Evolutionary conservation across 2,888 invertebrate species (phyloP).

Genomic region (Endotricha flammealis): DNA sequence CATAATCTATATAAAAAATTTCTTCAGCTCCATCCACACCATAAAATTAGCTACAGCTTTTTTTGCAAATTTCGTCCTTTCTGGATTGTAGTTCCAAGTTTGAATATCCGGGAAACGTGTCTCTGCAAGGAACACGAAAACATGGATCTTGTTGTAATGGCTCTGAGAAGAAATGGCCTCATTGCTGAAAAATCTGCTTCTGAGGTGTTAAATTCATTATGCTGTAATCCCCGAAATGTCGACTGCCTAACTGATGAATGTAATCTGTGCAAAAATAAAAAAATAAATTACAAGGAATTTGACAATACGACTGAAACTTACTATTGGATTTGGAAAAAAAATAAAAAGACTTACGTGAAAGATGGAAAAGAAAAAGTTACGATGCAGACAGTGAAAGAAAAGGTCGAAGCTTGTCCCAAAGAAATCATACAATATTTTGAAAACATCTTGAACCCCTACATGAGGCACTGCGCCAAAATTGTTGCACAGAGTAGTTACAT

Average conservation of each 20-base stretch:
- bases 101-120: constrained; percentile 3
- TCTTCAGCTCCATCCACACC: too few relatives aligned
- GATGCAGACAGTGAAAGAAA: not conserved
- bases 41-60: constrained; percentile 7
- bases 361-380: constrained; percentile 2
- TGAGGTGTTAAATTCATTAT: not conserved
- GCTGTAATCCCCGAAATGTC: not conserved
- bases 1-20: too few relatives aligned
- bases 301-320: not conserved
- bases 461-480: constrained; percentile 4
- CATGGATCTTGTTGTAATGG: not conserved
- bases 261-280: not conserved
- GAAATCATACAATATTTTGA: constrained; percentile 7
- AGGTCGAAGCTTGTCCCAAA: not conserved
- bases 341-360: not conserved
- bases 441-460: not conserved
- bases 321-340: too few relatives aligned
- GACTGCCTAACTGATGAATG: not conserved
- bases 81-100: constrained; percentile 4
- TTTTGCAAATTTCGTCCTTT: constrained; percentile 9
- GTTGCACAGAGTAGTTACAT: constrained; percentile 1
- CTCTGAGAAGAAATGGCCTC: not conserved
- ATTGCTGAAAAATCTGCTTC: not conserved
- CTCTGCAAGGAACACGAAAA: constrained; percentile 2
- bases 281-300: not conserved